These are phyloP conservation scores for Hypocryptadius cinnamomeus DNA, from an alignment of 2,113 vertebrate genomes.

Conservation along the genomic window DNA sequence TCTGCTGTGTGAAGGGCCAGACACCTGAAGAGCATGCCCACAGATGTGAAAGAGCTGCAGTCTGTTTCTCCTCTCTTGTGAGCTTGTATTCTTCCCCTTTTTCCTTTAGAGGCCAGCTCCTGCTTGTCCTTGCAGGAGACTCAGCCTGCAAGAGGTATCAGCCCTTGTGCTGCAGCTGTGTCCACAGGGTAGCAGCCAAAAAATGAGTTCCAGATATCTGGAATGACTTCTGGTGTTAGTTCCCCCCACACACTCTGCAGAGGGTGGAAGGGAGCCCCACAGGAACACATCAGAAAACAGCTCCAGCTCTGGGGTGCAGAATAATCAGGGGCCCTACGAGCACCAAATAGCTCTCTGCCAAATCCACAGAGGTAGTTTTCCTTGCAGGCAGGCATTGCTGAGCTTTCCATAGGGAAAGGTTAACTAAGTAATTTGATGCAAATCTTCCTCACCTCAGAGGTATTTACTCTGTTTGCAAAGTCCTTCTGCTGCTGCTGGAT, in stretches of 20 bases:
- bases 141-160: not conserved
- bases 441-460: not conserved
- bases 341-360: not conserved
- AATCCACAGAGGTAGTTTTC: not conserved
- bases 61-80: not conserved
- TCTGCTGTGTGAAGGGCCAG: not conserved
- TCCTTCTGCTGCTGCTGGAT: not conserved
- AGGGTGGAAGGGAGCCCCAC: not conserved
- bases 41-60: not conserved
- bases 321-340: not conserved
- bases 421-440: not conserved
- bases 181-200: not conserved
- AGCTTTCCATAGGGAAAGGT: not conserved
- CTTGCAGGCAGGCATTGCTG: not conserved
- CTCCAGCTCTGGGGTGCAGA: not conserved
- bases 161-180: not conserved
- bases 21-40: not conserved
- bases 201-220: not conserved
- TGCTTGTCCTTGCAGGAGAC: not conserved
- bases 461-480: not conserved
- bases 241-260: not conserved
- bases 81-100: not conserved
- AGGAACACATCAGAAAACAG: not conserved
- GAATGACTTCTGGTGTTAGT: not conserved
- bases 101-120: not conserved